Conservation (phyloP, 37 sponge, comb jelly and placozoan species). For the Cliona cf. orientalis region DNA sequence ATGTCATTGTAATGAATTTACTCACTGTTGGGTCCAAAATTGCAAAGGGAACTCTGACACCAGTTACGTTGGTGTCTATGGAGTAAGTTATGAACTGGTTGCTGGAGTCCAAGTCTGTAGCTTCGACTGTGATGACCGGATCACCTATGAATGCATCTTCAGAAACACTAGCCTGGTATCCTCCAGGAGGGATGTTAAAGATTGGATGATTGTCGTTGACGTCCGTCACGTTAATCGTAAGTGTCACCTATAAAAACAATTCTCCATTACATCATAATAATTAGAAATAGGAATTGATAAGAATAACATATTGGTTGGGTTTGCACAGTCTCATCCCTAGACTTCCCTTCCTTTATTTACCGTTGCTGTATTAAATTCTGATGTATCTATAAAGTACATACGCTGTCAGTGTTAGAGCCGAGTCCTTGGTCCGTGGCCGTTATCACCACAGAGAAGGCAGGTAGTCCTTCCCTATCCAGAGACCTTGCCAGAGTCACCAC, state of each 20-base stretch:
- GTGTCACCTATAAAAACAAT: conserved; percentile 8
- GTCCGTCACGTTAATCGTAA: conserved; percentile 29
- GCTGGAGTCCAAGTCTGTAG: conserved; percentile 22
- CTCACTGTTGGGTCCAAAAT: conserved; percentile 33
- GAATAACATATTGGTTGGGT: not conserved
- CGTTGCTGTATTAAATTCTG: not conserved
- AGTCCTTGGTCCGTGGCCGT: conserved; percentile 27
- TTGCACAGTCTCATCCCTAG: no score
- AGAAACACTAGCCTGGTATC: conserved; percentile 15
- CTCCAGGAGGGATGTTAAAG: conserved; percentile 29
- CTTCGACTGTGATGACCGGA: conserved; percentile 13
- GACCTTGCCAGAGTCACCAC: not conserved
- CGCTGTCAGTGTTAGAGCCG: conserved; percentile 18
- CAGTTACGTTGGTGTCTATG: not conserved
- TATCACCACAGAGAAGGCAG: not conserved
- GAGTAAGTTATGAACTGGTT: conserved; percentile 19
- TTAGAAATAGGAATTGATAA: not conserved
- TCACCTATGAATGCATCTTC: conserved; percentile 16
- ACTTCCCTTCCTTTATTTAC: no score
- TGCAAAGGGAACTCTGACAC: conserved; percentile 3
- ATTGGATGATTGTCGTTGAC: conserved; percentile 44
- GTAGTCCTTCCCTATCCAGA: conserved; percentile 20
- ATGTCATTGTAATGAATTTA: not conserved
- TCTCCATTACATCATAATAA: not conserved
- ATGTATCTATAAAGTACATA: not conserved